These are phyloP conservation scores for Pogonognathellus flavescens DNA, from an alignment of 1,140 invertebrate genomes.

Conservation along the genomic window DNA sequence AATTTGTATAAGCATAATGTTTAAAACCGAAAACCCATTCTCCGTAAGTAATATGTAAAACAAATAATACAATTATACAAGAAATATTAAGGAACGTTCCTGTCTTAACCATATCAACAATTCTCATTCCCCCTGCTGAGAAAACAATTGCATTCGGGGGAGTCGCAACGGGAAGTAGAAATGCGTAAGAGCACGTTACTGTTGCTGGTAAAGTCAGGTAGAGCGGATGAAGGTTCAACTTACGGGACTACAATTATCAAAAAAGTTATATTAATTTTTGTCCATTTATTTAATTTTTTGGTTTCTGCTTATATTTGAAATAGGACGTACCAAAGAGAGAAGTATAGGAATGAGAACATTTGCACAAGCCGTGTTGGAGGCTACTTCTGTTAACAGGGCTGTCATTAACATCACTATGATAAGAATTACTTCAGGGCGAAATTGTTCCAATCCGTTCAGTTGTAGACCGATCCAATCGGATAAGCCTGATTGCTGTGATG, in stretches of 20 bases:
- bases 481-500: constrained; percentile 82
- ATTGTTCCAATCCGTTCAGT: constrained; percentile 68
- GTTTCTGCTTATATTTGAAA: not conserved
- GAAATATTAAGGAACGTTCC: constrained; percentile 64
- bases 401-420: constrained; percentile 71
- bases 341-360: constrained; percentile 86
- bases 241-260: constrained; percentile 72
- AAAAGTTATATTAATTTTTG: not conserved
- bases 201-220: constrained; percentile 89
- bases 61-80: constrained; percentile 61
- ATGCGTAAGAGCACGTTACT: constrained; percentile 73
- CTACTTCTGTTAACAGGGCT: constrained; percentile 82
- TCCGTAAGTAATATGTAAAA: constrained; percentile 62
- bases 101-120: constrained; percentile 64
- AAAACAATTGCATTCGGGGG: constrained; percentile 96
- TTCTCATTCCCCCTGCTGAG: constrained; percentile 72
- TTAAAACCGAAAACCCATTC: constrained; percentile 61
- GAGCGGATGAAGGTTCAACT: constrained; percentile 82
- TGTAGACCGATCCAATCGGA: constrained; percentile 80
- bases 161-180: constrained; percentile 70
- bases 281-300: not conserved
- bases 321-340: constrained; percentile 78
- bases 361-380: constrained; percentile 84
- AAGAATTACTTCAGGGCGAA: constrained; percentile 69
- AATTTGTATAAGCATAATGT: not conserved